Base-by-base conservation (phyloP, 1,140 invertebrate species). In the Kradibia gibbosae region DNA sequence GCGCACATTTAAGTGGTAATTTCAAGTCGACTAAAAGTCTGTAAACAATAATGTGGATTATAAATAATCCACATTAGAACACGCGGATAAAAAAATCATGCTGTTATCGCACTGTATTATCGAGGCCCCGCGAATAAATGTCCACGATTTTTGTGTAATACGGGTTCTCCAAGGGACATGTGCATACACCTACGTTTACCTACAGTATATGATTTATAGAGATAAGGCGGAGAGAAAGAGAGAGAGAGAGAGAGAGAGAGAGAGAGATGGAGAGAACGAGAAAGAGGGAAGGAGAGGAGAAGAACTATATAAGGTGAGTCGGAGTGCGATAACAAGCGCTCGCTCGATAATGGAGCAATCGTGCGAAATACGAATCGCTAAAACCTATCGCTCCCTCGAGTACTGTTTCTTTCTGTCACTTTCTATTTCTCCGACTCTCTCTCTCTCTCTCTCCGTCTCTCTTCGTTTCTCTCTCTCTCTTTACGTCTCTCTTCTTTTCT, bases 301-400 rank as follows among this genome's bases (percentile, higher is more conserved):
- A 20, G 62, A 5, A 39, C 81, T 78, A 50, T 80, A 85, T 84
- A 84, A 87, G 86, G 83, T 85, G 83, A 88, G 85, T 83, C 82
- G 82, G 80, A 48, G 65, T 81, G 85, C 85, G 88, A 89, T 89
- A 89, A 89, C 86, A 84, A 71, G 62, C 28, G 62, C 17, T 72
- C 72, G 76, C 71, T 85, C 82, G 88, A 88, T 88, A 88, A 88
- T 84, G 86, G 78, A 84, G 84, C 86, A 17, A 20, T 53, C 78
- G 83, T 85, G 65, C 62, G 34, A 67, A 39, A 36, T 67, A 67
- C 62, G 20, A 20, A n/a, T n/a, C 62, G 62, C 62, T 67, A n/a
- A n/a, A n/a, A n/a, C n/a, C n/a, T n/a, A n/a, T n/a, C n/a, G n/a
- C n/a, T n/a, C n/a, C n/a, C n/a, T n/a, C n/a, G n/a, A n/a, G n/a